phyloP scores from a whole-genome alignment of 2,888 invertebrate genomes.

The Luffia ferchaultella region DNA sequence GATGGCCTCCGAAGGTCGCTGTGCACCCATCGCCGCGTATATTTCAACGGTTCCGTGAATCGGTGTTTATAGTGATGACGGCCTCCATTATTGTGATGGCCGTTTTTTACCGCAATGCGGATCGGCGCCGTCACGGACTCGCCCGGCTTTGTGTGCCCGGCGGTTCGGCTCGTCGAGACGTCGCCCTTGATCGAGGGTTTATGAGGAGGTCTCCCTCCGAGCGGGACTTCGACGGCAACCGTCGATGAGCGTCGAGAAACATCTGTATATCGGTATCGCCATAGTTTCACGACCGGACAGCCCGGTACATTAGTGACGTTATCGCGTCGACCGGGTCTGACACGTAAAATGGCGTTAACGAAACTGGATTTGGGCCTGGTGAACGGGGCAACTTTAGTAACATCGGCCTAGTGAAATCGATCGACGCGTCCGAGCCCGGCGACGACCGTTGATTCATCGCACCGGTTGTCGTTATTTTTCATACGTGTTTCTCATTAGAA shows the following conservation, averaged over 20 bases:
- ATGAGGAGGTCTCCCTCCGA: background rate
- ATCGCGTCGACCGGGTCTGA: background rate
- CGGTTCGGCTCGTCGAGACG: background rate
- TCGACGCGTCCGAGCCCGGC: constrained; percentile 57
- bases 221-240: constrained; percentile 2
- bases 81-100: constrained; percentile 66
- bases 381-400: background rate
- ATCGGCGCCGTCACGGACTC: constrained; percentile 28
- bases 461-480: constrained; percentile 34
- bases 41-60: constrained; percentile 56
- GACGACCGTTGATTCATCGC: constrained; percentile 59
- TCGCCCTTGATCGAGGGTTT: background rate
- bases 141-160: too few relatives aligned
- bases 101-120: constrained; percentile 67
- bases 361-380: background rate
- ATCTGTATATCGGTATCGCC: constrained; percentile 35
- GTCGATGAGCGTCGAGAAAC: constrained; percentile 34
- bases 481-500: constrained; percentile 39
- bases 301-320: constrained; percentile 18
- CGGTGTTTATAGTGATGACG: constrained; percentile 64
- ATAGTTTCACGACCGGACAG: constrained; percentile 52
- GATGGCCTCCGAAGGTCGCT: constrained; percentile 42
- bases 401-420: too few relatives aligned
- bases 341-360: background rate
- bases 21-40: constrained; percentile 32